Conservation (phyloP, 2,888 invertebrate species). For the Sarcophaga subvicina region DNA sequence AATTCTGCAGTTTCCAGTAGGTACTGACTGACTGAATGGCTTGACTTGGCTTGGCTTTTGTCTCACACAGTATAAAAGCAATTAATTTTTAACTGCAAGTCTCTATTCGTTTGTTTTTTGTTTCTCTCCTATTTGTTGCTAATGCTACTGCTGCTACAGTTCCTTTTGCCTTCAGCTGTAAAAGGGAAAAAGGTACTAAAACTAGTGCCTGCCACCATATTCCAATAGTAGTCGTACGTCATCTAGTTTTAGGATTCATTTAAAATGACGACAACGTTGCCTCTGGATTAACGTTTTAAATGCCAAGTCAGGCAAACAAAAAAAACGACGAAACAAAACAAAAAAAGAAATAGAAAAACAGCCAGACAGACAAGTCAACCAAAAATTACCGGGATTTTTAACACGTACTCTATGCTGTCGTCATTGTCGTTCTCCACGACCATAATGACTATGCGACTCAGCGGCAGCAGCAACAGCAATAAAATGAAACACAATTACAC, state of each 20-base stretch:
- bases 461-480: conserved; percentile 1
- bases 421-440: not conserved
- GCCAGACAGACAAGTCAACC: conserved; percentile 6
- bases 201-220: not conserved
- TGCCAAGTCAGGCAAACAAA: conserved; percentile 16
- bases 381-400: conserved; percentile 1
- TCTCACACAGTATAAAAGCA: conserved; percentile 48
- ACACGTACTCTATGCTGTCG: not conserved
- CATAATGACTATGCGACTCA: conserved; percentile 30
- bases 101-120: not conserved
- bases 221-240: not conserved
- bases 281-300: conserved; percentile 48
- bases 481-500: conserved; percentile 32
- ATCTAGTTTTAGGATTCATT: conserved; percentile 12
- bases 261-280: conserved; percentile 38
- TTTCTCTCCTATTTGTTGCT: not conserved
- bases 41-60: conserved; percentile 19
- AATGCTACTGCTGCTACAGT: not conserved
- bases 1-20: conserved; percentile 49
- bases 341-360: too few species aligned
- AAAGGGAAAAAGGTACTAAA: not conserved
- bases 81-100: conserved; percentile 69
- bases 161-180: not conserved
- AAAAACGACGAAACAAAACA: too few species aligned
- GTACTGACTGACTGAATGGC: not conserved